Evolutionary conservation across 2,888 invertebrate genomes (phyloP).

Genomic region (Scotopteryx bipunctaria): DNA sequence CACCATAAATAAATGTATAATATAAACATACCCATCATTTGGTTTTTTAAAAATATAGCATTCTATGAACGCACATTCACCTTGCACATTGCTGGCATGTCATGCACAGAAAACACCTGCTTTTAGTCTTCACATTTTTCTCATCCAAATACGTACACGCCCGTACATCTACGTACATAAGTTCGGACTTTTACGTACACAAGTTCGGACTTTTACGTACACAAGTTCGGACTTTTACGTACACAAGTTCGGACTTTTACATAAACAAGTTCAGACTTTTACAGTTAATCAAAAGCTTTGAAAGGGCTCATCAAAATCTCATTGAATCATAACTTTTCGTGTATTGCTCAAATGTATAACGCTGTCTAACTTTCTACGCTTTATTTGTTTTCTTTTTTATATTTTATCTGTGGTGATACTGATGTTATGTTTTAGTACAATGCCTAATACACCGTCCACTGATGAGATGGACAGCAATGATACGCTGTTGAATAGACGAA

Average conservation of each 20-base stretch:
- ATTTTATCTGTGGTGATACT: constrained; percentile 11
- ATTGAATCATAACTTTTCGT: constrained; percentile 30
- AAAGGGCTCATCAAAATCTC: constrained; percentile 31
- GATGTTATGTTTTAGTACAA: constrained; percentile 78
- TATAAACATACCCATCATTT: neutral
- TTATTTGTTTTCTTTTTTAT: constrained; percentile 18
- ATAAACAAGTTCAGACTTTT: neutral
- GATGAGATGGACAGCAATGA: constrained; percentile 84
- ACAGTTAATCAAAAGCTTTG: neutral
- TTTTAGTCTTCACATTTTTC: constrained; percentile 26
- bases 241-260: constrained; percentile 13
- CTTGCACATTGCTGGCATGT: constrained; percentile 37
- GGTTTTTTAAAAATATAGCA: constrained; percentile 48
- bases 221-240: constrained; percentile 8
- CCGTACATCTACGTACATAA: constrained; percentile 18
- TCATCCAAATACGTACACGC: constrained; percentile 13
- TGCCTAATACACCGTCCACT: constrained; percentile 88
- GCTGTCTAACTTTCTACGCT: constrained; percentile 28
- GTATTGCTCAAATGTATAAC: constrained; percentile 36
- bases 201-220: constrained; percentile 10
- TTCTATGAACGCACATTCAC: constrained; percentile 55
- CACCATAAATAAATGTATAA: neutral
- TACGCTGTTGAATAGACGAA: constrained; percentile 85
- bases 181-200: constrained; percentile 17
- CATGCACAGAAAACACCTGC: constrained; percentile 34